Conservation (phyloP, 2,797 vertebrate genomes). For the Sphenopsis melanotis region DNA sequence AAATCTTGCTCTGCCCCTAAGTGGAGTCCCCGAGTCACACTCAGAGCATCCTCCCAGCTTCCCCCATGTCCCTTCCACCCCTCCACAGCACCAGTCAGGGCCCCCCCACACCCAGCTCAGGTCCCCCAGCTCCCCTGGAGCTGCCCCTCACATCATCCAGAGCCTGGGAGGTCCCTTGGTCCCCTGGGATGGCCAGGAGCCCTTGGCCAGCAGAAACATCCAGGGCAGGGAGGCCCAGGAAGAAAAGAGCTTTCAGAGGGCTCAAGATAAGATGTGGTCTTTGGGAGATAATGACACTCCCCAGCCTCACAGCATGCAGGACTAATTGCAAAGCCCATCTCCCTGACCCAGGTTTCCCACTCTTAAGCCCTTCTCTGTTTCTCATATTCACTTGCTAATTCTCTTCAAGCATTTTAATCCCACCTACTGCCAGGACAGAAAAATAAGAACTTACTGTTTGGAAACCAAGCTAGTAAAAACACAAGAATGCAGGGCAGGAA, state of each 20-base stretch:
- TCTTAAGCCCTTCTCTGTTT: conserved; percentile 19
- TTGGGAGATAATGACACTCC: not conserved
- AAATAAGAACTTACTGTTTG: not conserved
- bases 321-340: conserved; percentile 53
- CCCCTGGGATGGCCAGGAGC: not conserved
- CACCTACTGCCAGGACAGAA: not conserved
- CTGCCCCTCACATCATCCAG: not conserved
- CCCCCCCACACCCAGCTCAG: fast-evolving
- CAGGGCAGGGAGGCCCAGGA: not conserved
- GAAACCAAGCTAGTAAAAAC: not conserved
- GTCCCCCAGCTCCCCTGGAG: not conserved
- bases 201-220: not conserved
- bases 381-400: conserved; percentile 8
- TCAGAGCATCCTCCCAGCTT: not conserved
- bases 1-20: not conserved
- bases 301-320: conserved; percentile 7
- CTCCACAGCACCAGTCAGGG: fast-evolving
- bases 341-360: not conserved
- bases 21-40: not conserved
- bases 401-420: conserved; percentile 33
- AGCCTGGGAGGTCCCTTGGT: not conserved
- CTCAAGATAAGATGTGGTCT: not conserved
- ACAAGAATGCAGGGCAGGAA: not conserved
- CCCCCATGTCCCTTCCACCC: not conserved
- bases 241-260: not conserved